These are phyloP conservation scores for Argyrosomus japonicus DNA, from an alignment of 2,113 vertebrate genomes.

Conservation along the genomic window DNA sequence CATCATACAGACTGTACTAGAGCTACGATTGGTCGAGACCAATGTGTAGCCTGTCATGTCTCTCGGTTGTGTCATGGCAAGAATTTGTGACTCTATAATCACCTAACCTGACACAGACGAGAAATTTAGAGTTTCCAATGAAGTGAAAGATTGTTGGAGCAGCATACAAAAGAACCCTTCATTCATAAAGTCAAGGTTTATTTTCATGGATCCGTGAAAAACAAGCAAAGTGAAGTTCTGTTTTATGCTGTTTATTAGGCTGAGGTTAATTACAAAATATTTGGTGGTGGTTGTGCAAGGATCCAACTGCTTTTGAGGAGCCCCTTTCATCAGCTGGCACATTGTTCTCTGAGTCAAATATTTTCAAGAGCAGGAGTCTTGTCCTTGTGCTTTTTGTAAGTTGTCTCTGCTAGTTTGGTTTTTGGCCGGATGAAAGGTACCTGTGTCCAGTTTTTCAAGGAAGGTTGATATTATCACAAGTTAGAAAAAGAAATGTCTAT, in stretches of 20 bases:
- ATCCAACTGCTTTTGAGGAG: slow-evolving; percentile 10
- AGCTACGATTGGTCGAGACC: no score
- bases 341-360: background rate
- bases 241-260: background rate
- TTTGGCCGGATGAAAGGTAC: background rate
- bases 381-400: background rate
- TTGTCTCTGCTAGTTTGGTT: background rate
- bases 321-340: background rate
- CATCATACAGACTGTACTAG: no score
- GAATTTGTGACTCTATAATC: no score
- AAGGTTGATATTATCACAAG: background rate
- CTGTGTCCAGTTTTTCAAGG: background rate
- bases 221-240: background rate
- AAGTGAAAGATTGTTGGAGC: no score
- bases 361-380: background rate
- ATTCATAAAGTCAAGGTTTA: background rate
- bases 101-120: no score
- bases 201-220: background rate
- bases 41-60: no score
- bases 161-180: no score
- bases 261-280: background rate
- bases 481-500: background rate
- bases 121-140: no score
- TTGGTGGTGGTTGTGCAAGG: background rate
- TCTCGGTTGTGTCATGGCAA: no score